Conservation (phyloP, 2,797 vertebrate genomes). For the Glossophaga mutica region DNA sequence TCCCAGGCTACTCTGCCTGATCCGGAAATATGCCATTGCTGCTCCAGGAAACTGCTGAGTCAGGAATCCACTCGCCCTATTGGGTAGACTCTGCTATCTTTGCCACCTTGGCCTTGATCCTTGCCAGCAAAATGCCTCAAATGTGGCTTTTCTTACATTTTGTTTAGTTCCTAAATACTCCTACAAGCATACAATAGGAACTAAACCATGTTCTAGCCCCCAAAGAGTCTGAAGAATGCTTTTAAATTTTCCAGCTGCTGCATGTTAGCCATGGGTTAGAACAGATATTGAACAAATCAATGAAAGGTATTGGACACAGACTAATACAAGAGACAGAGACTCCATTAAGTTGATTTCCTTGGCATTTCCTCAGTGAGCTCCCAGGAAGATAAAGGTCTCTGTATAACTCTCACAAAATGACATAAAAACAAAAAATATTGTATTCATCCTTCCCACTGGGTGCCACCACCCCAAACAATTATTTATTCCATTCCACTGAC, state of each 20-base stretch:
- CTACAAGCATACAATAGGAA: not conserved
- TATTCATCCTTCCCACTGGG: not conserved
- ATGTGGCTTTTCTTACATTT: not conserved
- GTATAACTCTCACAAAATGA: not conserved
- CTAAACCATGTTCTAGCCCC: not conserved
- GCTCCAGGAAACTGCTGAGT: constrained; percentile 48
- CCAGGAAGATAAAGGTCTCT: not conserved
- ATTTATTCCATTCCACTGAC: not conserved
- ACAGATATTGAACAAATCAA: not conserved
- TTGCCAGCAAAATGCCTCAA: constrained; percentile 46
- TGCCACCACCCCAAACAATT: not conserved
- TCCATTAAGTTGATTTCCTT: not conserved
- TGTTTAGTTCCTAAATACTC: constrained; percentile 40
- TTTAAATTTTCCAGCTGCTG: constrained; percentile 21
- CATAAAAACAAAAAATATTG: not conserved
- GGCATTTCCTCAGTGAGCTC: not conserved
- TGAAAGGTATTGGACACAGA: not conserved
- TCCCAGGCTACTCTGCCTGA: not conserved
- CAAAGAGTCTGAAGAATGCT: not conserved
- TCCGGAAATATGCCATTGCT: constrained; percentile 44
- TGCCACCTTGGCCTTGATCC: constrained; percentile 38
- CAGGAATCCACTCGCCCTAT: constrained; percentile 22
- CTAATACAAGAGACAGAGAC: not conserved
- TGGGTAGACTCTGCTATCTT: not conserved
- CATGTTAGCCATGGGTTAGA: not conserved